Evolutionary conservation across 2,797 vertebrate genomes (phyloP).

Genomic region (Sebastes variabilis): DNA sequence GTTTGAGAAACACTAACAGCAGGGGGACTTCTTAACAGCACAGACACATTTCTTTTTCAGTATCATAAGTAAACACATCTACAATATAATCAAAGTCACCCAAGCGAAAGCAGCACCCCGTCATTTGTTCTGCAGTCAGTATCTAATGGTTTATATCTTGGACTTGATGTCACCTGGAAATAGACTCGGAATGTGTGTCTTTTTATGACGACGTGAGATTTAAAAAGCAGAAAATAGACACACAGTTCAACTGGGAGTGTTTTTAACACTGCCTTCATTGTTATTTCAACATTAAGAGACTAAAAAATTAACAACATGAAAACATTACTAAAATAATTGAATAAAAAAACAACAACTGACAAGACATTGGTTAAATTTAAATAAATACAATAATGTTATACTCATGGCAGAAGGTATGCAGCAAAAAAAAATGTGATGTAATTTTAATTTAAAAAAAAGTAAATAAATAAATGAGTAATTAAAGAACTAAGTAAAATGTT

Average conservation of each 20-base stretch:
- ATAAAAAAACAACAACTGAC: background rate
- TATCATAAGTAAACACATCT: slow-evolving; percentile 1
- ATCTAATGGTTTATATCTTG: background rate
- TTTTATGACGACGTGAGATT: background rate
- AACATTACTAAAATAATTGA: background rate
- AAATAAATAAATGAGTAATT: background rate
- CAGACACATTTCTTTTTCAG: background rate
- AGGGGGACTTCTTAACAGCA: background rate
- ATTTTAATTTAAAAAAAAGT: background rate
- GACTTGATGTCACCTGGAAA: background rate
- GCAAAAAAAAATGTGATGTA: background rate
- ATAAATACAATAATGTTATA: background rate
- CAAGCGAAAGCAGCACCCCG: background rate
- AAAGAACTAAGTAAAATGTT: background rate
- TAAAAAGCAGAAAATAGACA: background rate
- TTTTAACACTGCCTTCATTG: background rate
- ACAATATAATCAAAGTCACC: background rate
- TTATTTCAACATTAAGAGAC: background rate
- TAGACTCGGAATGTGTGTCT: background rate
- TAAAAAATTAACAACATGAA: background rate
- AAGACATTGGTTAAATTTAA: background rate
- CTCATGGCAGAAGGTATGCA: background rate
- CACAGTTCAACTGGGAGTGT: background rate
- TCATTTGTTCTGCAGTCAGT: background rate
- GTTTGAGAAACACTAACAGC: background rate